Percentiles rank a stretch among this genome's conserved stretches.
These are phyloP conservation scores for Drosophila virilis DNA, from an alignment of 1,140 invertebrate species.

Conservation along the genomic window DNA sequence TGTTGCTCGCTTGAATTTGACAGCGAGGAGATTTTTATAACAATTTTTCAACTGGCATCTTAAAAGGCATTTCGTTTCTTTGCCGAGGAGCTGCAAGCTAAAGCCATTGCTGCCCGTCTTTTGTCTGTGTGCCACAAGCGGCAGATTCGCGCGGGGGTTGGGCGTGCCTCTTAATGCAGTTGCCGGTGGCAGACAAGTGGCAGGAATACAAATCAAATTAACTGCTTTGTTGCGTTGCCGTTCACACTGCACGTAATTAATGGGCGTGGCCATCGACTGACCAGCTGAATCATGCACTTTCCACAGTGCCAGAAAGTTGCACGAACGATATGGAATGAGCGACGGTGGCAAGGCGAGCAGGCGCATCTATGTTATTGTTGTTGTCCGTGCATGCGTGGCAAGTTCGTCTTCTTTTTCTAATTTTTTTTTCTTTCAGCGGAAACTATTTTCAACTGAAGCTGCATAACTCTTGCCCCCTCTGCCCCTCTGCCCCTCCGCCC, in stretches of 20 bases:
- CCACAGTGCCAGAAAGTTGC: not conserved
- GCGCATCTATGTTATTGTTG: not conserved
- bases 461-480: constrained; percentile 16
- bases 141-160: no score
- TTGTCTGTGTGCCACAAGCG: not conserved
- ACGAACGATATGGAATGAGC: not conserved
- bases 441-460: constrained; percentile 72
- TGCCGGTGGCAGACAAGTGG: constrained; percentile 56
- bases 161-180: constrained; percentile 58
- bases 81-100: not conserved
- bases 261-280: constrained; percentile 31
- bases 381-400: constrained; percentile 29
- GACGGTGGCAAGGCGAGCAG: not conserved
- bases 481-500: no score
- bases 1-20: no score
- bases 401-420: constrained; percentile 1
- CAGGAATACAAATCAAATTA: constrained; percentile 79
- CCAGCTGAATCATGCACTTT: constrained; percentile 24
- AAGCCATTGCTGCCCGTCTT: not conserved
- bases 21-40: no score
- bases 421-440: constrained; percentile 56
- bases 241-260: constrained; percentile 25
- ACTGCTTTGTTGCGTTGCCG: constrained; percentile 33
- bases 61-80: not conserved
- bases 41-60: no score